Conservation (phyloP, 2,888 invertebrate genomes). For the Amphimallon solstitiale region DNA sequence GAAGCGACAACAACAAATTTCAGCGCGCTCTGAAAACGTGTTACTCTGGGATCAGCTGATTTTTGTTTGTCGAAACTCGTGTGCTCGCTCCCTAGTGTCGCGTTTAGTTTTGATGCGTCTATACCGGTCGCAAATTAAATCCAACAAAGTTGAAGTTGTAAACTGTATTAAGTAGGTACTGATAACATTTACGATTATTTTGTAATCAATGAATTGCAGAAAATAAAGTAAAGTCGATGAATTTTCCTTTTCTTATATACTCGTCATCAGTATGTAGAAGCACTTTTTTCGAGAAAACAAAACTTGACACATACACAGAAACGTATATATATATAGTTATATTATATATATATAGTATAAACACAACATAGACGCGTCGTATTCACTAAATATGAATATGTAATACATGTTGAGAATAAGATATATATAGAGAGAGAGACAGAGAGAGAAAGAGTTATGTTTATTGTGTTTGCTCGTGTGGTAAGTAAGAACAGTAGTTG, state of each 20-base stretch:
- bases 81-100: conserved; percentile 23
- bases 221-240: too few species aligned
- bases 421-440: neutral
- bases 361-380: conserved; percentile 23
- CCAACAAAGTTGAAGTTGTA: neutral
- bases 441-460: conserved; percentile 12
- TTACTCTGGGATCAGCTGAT: conserved; percentile 39
- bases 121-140: neutral
- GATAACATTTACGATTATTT: too few species aligned
- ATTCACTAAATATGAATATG: conserved; percentile 30
- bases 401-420: neutral
- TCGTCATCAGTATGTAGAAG: too few species aligned
- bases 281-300: too few species aligned
- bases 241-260: too few species aligned
- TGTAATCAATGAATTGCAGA: too few species aligned
- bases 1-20: conserved; percentile 31
- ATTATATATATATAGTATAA: too few species aligned
- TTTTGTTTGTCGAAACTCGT: conserved; percentile 39
- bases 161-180: neutral
- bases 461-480: conserved; percentile 23
- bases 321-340: too few species aligned
- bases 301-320: conserved; percentile 29
- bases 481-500: conserved; percentile 25
- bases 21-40: conserved; percentile 33
- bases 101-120: conserved; percentile 15